Evolutionary conservation across 2,113 vertebrate species (phyloP), one percentile per base, ranked within the genome.

Genomic region (Castor canadensis): DNA sequence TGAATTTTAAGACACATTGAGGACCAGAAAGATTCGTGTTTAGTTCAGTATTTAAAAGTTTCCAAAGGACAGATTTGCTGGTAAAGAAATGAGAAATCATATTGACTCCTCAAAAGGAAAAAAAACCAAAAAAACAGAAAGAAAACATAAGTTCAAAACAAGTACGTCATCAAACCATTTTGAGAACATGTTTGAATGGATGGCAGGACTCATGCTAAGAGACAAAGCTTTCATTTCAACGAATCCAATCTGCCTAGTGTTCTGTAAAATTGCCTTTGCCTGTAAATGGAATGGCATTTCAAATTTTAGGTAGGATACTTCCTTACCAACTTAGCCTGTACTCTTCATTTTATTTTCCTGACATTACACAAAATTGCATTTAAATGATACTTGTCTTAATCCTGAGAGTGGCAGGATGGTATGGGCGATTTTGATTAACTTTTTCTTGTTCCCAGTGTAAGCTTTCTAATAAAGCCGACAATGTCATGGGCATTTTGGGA

Each of bases 261-360:
- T 94, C 87, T 98, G 96, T 94, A 96, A 96, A 97, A 97, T 95
- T 35, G 87, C 75, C 82, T 92, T 92, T 67, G 92, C 96, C 76
- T 92, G 5, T 77, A 84, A 95, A 91, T 95, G 60, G 94, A 58
- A n/a, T 80, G 76, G 76, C 38, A 2, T 22, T 43, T 35, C 24
- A 80, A 91, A 94, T 93, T 96, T 93, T 95, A 95, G 96, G 90
- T 83, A 67, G 58, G 91, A 19, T 20, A 43, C 66, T 83, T 88
- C 71, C 43, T 86, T 62, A 67, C 72, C 69, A 95, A 82, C 72
- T 88, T 90, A 54, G 32, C 45, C 43, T 92, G 9, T 22, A 66
- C 38, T 86, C 56, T 86, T 69, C 58, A 12, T 80, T 73, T 87
- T 73, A 77, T 80, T 94, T 96, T 95, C 54, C 58, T 91, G 56